A percentile compares a stretch with the other conserved stretches of the same genome.
These are phyloP conservation scores for Dryoscopus gambensis DNA, from an alignment of 2,113 vertebrate genomes.

Conservation along the genomic window DNA sequence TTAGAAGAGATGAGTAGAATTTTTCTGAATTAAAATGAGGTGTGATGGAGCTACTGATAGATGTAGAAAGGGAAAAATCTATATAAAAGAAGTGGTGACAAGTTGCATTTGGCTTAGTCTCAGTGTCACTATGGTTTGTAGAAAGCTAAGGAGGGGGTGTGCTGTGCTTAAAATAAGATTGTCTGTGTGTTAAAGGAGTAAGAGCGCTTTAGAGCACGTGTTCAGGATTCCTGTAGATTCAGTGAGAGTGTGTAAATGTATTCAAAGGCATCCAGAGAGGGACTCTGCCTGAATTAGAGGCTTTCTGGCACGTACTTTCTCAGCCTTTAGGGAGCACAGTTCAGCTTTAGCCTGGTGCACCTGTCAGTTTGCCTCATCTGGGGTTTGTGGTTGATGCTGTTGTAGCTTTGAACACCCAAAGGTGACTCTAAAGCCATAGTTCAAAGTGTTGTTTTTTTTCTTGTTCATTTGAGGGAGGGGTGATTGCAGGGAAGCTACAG, in stretches of 20 bases:
- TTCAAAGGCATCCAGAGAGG: neutral
- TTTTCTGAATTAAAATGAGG: conserved; percentile 5
- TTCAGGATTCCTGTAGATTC: neutral
- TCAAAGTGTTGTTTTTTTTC: neutral
- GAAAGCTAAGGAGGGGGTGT: neutral
- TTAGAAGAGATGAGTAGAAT: neutral
- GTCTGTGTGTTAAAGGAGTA: neutral
- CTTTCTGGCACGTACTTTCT: neutral
- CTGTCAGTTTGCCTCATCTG: neutral
- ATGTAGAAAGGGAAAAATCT: neutral
- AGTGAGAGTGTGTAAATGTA: neutral
- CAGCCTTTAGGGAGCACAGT: neutral
- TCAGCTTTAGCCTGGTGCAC: neutral
- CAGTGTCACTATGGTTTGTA: neutral
- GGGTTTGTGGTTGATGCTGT: neutral
- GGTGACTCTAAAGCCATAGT: neutral
- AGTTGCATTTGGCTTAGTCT: neutral
- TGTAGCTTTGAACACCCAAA: neutral
- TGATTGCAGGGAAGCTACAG: neutral
- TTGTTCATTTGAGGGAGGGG: neutral
- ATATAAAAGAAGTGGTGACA: neutral
- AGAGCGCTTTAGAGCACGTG: neutral
- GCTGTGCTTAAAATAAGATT: neutral
- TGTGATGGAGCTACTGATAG: neutral
- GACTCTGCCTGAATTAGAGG: neutral